Evolutionary conservation across 2,888 invertebrate species (phyloP).

Genomic region (Cosmia trapezina): DNA sequence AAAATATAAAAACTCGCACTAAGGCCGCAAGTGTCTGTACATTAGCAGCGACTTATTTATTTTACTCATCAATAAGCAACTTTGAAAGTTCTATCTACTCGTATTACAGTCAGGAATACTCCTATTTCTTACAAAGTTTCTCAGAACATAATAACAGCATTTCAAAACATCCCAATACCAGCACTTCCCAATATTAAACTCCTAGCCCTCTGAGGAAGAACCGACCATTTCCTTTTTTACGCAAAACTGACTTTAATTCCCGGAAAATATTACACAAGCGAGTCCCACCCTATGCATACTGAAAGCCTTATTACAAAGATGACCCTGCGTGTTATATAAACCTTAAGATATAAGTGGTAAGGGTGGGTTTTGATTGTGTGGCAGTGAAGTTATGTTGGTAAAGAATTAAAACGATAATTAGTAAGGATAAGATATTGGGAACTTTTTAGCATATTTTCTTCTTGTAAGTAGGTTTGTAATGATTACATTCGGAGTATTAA

Average conservation of each 20-base stretch:
- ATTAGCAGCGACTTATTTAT: too few species aligned
- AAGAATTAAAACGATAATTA: constrained; percentile 71
- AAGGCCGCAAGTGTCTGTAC: too few species aligned
- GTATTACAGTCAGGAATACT: background rate
- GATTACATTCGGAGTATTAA: constrained; percentile 57
- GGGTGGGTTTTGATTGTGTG: constrained; percentile 34
- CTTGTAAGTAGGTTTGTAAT: constrained; percentile 53
- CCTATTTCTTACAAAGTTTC: background rate
- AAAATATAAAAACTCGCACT: too few species aligned
- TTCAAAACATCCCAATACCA: constrained; percentile 15
- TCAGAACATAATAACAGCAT: constrained; percentile 15
- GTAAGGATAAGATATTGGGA: constrained; percentile 62
- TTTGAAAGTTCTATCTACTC: too few species aligned
- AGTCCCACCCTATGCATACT: constrained; percentile 68
- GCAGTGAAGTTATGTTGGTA: constrained; percentile 36
- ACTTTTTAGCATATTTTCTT: constrained; percentile 58
- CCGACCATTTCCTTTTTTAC: constrained; percentile 59
- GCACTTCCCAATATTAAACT: constrained; percentile 29
- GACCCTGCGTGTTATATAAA: constrained; percentile 8
- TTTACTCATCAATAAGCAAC: too few species aligned
- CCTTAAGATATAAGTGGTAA: background rate
- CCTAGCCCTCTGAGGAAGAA: constrained; percentile 29
- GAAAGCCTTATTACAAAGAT: constrained; percentile 58
- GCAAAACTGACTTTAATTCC: constrained; percentile 71
- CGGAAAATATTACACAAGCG: constrained; percentile 71